Conservation (phyloP, 2,888 invertebrate genomes). For the Polydesmus complanatus region DNA sequence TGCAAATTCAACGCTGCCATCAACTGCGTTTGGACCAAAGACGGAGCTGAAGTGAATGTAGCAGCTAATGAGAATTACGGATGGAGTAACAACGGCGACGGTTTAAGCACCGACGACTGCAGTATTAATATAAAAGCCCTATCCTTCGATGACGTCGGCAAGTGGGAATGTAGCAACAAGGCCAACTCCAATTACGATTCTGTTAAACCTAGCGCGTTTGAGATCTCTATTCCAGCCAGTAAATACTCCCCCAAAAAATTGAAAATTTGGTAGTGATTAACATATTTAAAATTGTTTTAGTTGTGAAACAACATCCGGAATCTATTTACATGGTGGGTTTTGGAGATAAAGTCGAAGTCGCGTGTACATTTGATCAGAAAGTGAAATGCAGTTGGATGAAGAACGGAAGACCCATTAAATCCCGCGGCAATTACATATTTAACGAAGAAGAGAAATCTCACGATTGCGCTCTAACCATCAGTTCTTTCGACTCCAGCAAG, state of each 20-base stretch:
- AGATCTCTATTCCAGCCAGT: background rate
- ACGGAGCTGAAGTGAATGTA: background rate
- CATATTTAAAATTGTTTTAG: no score
- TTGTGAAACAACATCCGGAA: no score
- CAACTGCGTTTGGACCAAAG: background rate
- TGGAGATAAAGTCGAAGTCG: background rate
- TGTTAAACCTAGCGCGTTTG: background rate
- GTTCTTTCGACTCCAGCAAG: background rate
- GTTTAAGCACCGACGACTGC: background rate
- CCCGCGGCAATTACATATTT: background rate
- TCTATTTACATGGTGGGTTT: background rate
- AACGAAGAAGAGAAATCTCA: background rate
- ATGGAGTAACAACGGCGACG: background rate
- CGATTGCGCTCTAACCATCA: background rate
- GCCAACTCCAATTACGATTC: background rate
- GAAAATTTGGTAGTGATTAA: no score
- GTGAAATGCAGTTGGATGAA: background rate
- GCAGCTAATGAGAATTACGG: background rate
- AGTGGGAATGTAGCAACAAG: background rate
- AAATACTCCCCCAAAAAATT: no score
- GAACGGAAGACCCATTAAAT: background rate
- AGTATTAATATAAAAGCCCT: background rate
- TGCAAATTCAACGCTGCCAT: background rate
- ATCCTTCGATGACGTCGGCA: background rate
- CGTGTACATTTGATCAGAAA: background rate